Conservation (phyloP, 2,113 vertebrate genomes). For the Serinus canaria region DNA sequence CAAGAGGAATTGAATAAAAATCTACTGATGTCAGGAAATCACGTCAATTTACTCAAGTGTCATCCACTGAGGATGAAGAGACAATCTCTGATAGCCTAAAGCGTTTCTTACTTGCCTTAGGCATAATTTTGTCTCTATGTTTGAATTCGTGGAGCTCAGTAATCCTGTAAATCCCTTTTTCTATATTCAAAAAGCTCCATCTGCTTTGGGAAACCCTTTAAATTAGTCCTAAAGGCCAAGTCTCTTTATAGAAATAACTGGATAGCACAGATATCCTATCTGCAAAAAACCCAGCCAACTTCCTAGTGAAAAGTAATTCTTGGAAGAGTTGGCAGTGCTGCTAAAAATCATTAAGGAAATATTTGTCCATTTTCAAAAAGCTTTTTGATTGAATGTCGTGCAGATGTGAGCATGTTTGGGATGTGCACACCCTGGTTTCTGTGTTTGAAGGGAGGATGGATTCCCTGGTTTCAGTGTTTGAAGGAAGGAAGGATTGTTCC, state of each 20-base stretch:
- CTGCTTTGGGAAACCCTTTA: constrained; percentile 49
- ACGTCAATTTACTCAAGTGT: background rate
- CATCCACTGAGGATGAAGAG: background rate
- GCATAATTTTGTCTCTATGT: constrained; percentile 1
- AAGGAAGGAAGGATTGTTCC: background rate
- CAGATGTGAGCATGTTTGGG: background rate
- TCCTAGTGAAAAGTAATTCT: background rate
- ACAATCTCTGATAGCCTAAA: background rate
- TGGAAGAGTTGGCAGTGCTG: background rate
- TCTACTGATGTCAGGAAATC: background rate
- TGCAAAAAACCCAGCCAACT: background rate
- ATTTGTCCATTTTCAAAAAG: background rate
- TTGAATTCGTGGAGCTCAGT: background rate
- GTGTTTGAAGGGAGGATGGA: background rate
- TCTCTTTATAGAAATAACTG: constrained; percentile 30
- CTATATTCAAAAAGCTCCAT: constrained; percentile 3
- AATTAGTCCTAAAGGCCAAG: constrained; percentile 53
- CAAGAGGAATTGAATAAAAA: background rate
- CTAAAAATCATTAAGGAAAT: background rate
- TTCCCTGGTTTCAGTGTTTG: too few relatives aligned
- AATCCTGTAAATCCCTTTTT: constrained; percentile 34
- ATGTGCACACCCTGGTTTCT: background rate
- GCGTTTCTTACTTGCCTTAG: background rate
- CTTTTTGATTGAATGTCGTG: background rate
- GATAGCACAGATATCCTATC: background rate